phyloP scores from a whole-genome alignment of 2,888 invertebrate species.

The Gryllus longicercus region DNA sequence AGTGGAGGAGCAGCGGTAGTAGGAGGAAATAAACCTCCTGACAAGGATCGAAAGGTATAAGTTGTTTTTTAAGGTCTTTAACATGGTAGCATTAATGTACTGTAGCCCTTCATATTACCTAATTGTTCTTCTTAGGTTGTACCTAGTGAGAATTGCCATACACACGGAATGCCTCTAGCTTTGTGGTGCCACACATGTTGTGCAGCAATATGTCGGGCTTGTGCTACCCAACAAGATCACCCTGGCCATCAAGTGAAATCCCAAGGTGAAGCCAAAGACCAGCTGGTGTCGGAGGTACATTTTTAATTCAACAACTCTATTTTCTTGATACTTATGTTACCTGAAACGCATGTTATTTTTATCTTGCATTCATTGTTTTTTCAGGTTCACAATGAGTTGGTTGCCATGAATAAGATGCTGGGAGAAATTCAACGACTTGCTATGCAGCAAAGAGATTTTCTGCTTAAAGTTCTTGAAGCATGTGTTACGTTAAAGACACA shows the following conservation, averaged over 20 bases:
- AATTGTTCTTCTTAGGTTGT: constrained; percentile 27
- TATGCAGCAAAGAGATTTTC: constrained; percentile 66
- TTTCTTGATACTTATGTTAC: not conserved
- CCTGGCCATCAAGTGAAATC: constrained; percentile 65
- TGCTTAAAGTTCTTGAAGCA: constrained; percentile 69
- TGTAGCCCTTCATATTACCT: not conserved
- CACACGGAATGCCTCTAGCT: constrained; percentile 68
- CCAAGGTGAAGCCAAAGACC: constrained; percentile 63
- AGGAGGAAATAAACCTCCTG: constrained; percentile 45
- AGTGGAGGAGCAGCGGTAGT: constrained; percentile 28
- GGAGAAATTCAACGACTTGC: constrained; percentile 67
- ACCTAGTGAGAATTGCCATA: constrained; percentile 61
- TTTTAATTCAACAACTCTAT: not conserved
- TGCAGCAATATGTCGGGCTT: constrained; percentile 62
- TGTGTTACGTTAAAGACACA: constrained; percentile 70
- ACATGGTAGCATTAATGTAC: not conserved
- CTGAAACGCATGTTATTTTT: not conserved
- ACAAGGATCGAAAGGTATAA: constrained; percentile 37
- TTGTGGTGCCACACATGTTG: constrained; percentile 69
- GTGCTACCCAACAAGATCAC: constrained; percentile 63
- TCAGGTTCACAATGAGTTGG: constrained; percentile 61
- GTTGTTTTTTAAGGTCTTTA: not conserved
- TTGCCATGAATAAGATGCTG: constrained; percentile 65
- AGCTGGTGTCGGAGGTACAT: constrained; percentile 58
- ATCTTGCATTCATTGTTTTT: not conserved